These are phyloP conservation scores for Chymomyza caudatula DNA, from an alignment of 2,888 invertebrate genomes.

Conservation along the genomic window DNA sequence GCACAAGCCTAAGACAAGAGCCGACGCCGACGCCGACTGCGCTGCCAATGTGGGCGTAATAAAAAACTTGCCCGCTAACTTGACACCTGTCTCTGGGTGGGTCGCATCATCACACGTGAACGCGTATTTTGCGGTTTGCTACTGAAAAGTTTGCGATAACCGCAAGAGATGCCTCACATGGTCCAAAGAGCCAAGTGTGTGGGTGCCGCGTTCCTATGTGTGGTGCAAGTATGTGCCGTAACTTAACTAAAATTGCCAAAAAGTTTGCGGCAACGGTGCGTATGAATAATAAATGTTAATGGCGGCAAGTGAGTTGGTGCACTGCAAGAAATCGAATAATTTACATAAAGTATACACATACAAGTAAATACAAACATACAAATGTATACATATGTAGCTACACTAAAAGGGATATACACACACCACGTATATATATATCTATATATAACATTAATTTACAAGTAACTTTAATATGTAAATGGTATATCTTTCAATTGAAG, in stretches of 20 bases:
- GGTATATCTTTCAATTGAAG: too few relatives aligned
- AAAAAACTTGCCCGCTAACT: conserved; percentile 59
- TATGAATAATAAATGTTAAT: conserved; percentile 57
- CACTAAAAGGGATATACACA: conserved; percentile 5
- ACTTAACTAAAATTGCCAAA: conserved; percentile 44
- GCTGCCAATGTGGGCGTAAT: conserved; percentile 25
- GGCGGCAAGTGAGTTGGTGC: conserved; percentile 15
- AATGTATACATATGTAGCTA: conserved; percentile 11
- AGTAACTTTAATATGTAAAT: not conserved
- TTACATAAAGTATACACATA: not conserved
- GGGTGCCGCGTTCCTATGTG: conserved; percentile 1
- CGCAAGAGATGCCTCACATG: conserved; percentile 3
- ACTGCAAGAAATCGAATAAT: conserved; percentile 7
- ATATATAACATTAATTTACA: conserved; percentile 6
- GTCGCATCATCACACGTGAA: not conserved
- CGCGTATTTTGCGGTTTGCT: not conserved
- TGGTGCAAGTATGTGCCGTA: too few relatives aligned
- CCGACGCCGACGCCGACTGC: conserved; percentile 11
- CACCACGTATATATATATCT: conserved; percentile 13
- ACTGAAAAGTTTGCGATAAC: conserved; percentile 9
- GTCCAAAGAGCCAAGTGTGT: conserved; percentile 2
- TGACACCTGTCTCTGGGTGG: conserved; percentile 55
- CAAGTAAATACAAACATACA: conserved; percentile 14
- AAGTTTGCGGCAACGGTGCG: conserved; percentile 41
- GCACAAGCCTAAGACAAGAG: conserved; percentile 23